These are phyloP conservation scores for Styela clava DNA, from an alignment of 23 tunicate genomes.

Conservation along the genomic window DNA sequence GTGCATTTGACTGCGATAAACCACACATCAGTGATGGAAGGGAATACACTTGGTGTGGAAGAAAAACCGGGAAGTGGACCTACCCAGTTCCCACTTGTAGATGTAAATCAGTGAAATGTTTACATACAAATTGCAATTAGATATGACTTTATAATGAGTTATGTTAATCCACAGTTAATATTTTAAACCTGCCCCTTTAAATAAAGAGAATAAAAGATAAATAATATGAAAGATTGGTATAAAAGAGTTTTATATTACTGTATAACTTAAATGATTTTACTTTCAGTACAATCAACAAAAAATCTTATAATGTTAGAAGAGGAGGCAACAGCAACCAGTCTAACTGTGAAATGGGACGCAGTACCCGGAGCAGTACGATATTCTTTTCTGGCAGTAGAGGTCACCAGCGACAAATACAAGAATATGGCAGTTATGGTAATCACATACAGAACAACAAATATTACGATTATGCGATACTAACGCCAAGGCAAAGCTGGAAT, in stretches of 20 bases:
- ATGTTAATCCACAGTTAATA: too few species aligned
- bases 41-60: conserved; percentile 41
- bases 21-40: conserved; percentile 34
- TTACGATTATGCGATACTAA: too few species aligned
- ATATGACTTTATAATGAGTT: too few species aligned
- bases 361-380: neutral
- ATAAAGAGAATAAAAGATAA: too few species aligned
- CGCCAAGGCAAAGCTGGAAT: too few species aligned
- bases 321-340: neutral
- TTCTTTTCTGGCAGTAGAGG: neutral
- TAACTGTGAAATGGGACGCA: neutral
- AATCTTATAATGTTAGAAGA: neutral
- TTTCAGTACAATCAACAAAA: neutral
- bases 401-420: neutral
- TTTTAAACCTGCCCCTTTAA: too few species aligned
- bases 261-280: neutral
- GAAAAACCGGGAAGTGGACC: conserved; percentile 36
- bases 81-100: conserved; percentile 39
- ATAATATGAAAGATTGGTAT: too few species aligned
- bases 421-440: neutral
- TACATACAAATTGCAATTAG: neutral
- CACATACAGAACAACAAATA: too few species aligned
- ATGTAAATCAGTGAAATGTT: conserved; percentile 41
- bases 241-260: too few species aligned
- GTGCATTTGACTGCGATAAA: conserved; percentile 56